Percentiles rank a stretch among this genome's conserved stretches.
Evolutionary conservation across 2,113 vertebrate species (phyloP).

Genomic region (Poecile atricapillus): DNA sequence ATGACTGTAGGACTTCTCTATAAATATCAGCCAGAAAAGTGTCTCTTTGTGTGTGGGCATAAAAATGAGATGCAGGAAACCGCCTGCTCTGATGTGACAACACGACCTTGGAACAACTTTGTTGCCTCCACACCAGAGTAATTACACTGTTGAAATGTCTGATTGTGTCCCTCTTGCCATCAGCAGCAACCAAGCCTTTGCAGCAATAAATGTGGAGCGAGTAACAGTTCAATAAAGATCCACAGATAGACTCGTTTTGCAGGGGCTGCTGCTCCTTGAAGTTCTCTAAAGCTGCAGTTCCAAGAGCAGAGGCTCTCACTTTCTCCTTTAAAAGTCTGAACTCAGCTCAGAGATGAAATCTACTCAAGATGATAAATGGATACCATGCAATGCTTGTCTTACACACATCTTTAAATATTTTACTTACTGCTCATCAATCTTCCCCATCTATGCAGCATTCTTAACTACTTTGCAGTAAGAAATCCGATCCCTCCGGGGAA

Average conservation of each 20-base stretch:
- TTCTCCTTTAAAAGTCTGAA: slow-evolving; percentile 26
- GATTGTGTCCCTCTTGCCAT: not conserved
- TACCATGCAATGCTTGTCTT: slow-evolving; percentile 30
- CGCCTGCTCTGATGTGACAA: slow-evolving; percentile 28
- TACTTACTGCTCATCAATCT: slow-evolving; percentile 37
- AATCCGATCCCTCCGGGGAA: slow-evolving; percentile 6
- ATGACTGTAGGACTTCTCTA: slow-evolving; percentile 58
- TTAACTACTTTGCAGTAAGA: not conserved
- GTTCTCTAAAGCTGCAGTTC: slow-evolving; percentile 20
- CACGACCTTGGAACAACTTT: slow-evolving; percentile 69
- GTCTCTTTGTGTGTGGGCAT: slow-evolving; percentile 51
- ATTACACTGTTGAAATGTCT: slow-evolving; percentile 39
- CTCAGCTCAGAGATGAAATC: slow-evolving; percentile 14
- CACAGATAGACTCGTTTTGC: not conserved
- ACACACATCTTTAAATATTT: slow-evolving; percentile 51
- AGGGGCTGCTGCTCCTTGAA: slow-evolving; percentile 14
- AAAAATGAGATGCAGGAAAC: slow-evolving; percentile 46
- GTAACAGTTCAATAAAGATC: not conserved
- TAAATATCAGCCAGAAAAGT: slow-evolving; percentile 57
- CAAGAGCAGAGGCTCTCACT: not conserved
- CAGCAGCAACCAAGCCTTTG: not conserved
- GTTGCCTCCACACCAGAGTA: slow-evolving; percentile 5
- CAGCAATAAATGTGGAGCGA: not conserved
- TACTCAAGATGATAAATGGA: slow-evolving; percentile 29
- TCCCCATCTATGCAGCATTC: not conserved